Evolutionary conservation across 1,140 invertebrate genomes (phyloP).

Genomic region (Xylocopa sonorina): DNA sequence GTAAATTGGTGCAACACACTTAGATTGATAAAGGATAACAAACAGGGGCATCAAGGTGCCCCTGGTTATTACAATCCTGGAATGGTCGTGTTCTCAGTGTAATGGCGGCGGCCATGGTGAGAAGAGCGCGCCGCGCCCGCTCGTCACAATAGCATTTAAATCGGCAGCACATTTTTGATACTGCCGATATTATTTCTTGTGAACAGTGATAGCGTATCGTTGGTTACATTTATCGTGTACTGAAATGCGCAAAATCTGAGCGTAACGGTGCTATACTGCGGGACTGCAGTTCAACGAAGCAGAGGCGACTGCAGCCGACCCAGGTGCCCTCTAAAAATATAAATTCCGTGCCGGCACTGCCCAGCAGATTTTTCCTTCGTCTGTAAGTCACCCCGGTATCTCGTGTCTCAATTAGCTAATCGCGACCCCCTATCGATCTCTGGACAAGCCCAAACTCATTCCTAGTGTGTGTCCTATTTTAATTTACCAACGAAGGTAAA

Average conservation of each 20-base stretch:
- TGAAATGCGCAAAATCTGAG: slow-evolving; percentile 26
- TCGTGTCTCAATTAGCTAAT: slow-evolving; percentile 59
- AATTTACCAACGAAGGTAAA: slow-evolving; percentile 51
- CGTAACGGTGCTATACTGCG: slow-evolving; percentile 37
- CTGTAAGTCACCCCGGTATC: slow-evolving; percentile 61
- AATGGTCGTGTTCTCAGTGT: slow-evolving; percentile 71
- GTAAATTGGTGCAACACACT: neutral
- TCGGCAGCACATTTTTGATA: slow-evolving; percentile 49
- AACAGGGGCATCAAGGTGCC: slow-evolving; percentile 1
- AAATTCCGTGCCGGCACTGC: slow-evolving; percentile 72
- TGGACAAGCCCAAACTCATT: slow-evolving; percentile 57
- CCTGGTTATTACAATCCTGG: slow-evolving; percentile 66
- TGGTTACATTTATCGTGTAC: slow-evolving; percentile 20
- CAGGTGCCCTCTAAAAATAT: slow-evolving; percentile 79
- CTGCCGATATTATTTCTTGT: slow-evolving; percentile 47
- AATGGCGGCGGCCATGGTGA: slow-evolving; percentile 77
- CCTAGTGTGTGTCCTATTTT: slow-evolving; percentile 50
- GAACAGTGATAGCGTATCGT: slow-evolving; percentile 33
- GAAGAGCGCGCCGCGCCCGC: slow-evolving; percentile 74
- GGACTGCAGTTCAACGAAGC: slow-evolving; percentile 26
- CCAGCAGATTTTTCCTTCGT: slow-evolving; percentile 59
- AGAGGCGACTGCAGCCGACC: slow-evolving; percentile 47
- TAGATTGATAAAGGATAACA: neutral
- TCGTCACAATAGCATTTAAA: slow-evolving; percentile 65
- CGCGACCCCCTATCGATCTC: slow-evolving; percentile 53